These are phyloP conservation scores for Frankliniella fusca DNA, from an alignment of 2,888 invertebrate genomes.

Conservation along the genomic window DNA sequence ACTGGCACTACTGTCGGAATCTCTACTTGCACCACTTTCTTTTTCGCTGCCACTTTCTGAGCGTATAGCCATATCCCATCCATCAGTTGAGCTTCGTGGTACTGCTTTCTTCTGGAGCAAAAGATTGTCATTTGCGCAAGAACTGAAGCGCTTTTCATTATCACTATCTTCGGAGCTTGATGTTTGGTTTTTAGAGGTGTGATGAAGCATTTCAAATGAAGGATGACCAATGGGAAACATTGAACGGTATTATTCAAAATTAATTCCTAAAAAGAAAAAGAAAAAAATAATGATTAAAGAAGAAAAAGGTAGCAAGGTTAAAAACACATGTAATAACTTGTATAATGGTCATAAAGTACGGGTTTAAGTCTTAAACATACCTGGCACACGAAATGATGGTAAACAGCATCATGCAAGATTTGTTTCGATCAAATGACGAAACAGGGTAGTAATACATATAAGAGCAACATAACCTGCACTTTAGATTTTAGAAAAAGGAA, in stretches of 20 bases:
- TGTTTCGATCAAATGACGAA: background rate
- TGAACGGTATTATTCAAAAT: background rate
- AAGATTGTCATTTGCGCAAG: background rate
- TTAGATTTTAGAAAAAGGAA: background rate
- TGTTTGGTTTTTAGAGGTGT: background rate
- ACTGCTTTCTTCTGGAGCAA: background rate
- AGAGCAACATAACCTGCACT: background rate
- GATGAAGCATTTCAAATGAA: background rate
- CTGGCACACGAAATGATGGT: no score
- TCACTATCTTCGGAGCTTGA: background rate
- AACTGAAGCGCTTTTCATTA: background rate
- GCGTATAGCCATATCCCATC: background rate
- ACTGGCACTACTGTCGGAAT: conserved; percentile 60
- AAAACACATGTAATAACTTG: background rate
- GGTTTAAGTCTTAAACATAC: no score
- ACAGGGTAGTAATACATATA: background rate
- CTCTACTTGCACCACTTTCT: conserved; percentile 60
- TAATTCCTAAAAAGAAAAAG: background rate
- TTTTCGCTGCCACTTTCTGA: conserved; percentile 59
- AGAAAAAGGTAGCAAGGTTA: background rate
- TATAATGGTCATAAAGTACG: no score
- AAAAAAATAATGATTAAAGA: background rate
- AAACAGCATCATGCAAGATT: no score
- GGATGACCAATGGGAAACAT: no score
- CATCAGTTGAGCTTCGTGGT: background rate